Conservation (phyloP, 2,113 vertebrate genomes). For the Ceratotherium simum region DNA sequence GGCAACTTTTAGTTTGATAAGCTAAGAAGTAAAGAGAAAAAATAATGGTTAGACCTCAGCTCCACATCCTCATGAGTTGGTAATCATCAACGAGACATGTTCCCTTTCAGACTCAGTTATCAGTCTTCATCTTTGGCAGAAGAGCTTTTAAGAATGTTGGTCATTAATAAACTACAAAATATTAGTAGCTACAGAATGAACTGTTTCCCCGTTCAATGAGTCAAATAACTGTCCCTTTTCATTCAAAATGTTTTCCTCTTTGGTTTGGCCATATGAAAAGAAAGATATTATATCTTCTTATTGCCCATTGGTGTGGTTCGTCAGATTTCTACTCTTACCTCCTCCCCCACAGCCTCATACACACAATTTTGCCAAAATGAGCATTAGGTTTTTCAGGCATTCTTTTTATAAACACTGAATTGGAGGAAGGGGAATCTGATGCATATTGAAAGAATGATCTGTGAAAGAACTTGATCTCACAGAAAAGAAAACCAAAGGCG, state of each 20-base stretch:
- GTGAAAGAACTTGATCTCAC: not conserved
- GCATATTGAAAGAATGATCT: not conserved
- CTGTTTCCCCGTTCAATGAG: not conserved
- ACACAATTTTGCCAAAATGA: not conserved
- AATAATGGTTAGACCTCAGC: not conserved
- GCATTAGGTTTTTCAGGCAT: not conserved
- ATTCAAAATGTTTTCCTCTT: not conserved
- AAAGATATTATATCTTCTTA: slow-evolving; percentile 29
- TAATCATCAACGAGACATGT: not conserved
- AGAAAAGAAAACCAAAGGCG: not conserved
- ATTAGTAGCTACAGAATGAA: not conserved
- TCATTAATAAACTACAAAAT: not conserved
- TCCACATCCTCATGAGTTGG: not conserved
- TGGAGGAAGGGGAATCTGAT: not conserved
- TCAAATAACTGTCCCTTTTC: not conserved
- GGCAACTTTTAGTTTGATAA: slow-evolving; percentile 58
- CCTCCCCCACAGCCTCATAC: not conserved
- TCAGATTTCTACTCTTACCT: not conserved
- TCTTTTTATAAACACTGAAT: not conserved
- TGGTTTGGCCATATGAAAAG: not conserved
- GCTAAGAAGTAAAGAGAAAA: not conserved
- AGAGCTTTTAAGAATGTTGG: not conserved
- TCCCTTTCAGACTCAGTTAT: not conserved
- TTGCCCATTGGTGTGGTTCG: not conserved
- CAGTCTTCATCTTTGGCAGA: not conserved